A percentile compares a stretch with the other conserved stretches of the same genome.
phyloP scores from a whole-genome alignment of 2,888 invertebrate species.

The Phragmatobia fuliginosa region DNA sequence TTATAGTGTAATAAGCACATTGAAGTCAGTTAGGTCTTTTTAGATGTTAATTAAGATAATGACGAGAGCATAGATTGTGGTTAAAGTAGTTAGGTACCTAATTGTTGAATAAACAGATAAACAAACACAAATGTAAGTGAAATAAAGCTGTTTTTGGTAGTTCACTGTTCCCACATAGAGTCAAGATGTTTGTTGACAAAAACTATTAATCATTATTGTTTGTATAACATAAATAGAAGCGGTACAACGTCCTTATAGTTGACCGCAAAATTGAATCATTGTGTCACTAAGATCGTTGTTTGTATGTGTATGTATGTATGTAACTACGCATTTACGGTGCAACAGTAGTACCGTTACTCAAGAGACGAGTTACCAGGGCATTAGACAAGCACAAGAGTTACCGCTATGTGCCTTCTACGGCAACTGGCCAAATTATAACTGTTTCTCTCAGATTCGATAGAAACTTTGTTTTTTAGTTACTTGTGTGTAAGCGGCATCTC shows the following conservation, averaged over 20 bases:
- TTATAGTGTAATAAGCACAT: not conserved
- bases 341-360: slow-evolving; percentile 64
- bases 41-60: not conserved
- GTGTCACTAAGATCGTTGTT: slow-evolving; percentile 49
- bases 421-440: slow-evolving; percentile 78
- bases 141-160: slow-evolving; percentile 3
- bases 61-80: slow-evolving; percentile 12
- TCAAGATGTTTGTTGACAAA: slow-evolving; percentile 32
- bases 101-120: too few species aligned
- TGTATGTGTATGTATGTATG: slow-evolving; percentile 46
- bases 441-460: slow-evolving; percentile 62
- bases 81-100: slow-evolving; percentile 22
- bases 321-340: slow-evolving; percentile 55
- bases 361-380: slow-evolving; percentile 67
- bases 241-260: slow-evolving; percentile 39
- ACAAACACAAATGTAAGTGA: not conserved
- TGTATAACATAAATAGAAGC: slow-evolving; percentile 38
- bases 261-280: slow-evolving; percentile 50
- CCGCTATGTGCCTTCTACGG: slow-evolving; percentile 75
- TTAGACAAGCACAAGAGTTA: slow-evolving; percentile 67
- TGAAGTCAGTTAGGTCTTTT: too few species aligned
- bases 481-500: slow-evolving; percentile 59
- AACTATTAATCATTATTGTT: slow-evolving; percentile 32
- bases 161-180: not conserved
- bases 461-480: slow-evolving; percentile 58